These are phyloP conservation scores for Macaca mulatta DNA, from an alignment of 2,113 vertebrate genomes.

Conservation along the genomic window DNA sequence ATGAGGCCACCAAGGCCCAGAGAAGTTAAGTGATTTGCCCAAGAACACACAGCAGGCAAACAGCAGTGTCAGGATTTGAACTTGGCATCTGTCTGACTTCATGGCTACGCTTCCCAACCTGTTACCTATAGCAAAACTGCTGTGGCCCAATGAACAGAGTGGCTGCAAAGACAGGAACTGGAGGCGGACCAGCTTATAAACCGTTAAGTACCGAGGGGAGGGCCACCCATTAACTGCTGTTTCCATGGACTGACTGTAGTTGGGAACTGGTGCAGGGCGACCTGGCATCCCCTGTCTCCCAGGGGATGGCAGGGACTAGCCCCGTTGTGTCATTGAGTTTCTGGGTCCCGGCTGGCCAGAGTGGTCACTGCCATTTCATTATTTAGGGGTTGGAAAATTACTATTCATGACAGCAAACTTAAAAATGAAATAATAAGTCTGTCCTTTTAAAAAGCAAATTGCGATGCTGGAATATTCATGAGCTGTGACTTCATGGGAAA, in stretches of 20 bases:
- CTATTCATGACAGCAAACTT: slow-evolving; percentile 62
- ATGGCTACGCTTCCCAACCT: rapidly evolving
- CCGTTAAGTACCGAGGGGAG: rapidly evolving
- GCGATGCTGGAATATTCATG: slow-evolving; percentile 65
- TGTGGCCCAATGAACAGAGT: rapidly evolving
- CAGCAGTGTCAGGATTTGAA: neutral
- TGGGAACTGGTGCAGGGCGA: neutral
- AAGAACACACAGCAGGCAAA: neutral
- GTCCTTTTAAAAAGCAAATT: slow-evolving; percentile 65
- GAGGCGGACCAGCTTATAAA: neutral
- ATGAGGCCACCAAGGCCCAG: neutral
- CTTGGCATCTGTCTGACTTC: too few species aligned
- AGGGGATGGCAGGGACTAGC: neutral
- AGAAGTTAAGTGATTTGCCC: neutral
- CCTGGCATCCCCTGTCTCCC: neutral
- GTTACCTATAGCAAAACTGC: rapidly evolving
- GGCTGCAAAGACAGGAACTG: neutral
- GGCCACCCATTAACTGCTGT: rapidly evolving
- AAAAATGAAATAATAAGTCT: slow-evolving; percentile 72
- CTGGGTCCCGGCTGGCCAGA: neutral
- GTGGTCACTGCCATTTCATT: neutral
- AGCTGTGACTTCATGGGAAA: slow-evolving; percentile 55
- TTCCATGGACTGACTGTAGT: rapidly evolving
- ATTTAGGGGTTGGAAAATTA: slow-evolving; percentile 42
- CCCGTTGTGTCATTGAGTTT: neutral